Base-by-base conservation (phyloP, 1,140 invertebrate species). In the Thaumetopoea pityocampa region DNA sequence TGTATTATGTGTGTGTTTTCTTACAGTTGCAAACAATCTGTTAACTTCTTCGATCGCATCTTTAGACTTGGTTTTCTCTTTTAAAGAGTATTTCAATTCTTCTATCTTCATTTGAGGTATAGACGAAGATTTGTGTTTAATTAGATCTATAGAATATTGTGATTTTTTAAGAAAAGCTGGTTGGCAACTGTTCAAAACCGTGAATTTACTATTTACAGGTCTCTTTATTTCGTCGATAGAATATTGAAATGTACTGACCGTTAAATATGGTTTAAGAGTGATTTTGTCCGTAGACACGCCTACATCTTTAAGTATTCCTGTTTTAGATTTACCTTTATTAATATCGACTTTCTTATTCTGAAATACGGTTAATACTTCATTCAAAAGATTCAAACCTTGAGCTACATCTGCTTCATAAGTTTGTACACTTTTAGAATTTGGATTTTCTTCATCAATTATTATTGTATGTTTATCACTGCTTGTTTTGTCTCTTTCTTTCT, bases 51-150 rank as follows among this genome's bases (percentile, higher is more conserved):
- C 65, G 1, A 77, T 71, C 1, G 70, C 59, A 18, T 83, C 76
- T 70, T 74, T 80, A 0, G 73, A 67, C 56, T 54, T 67, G 0
- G 59, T 56, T 45, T 72, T 80, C 11, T 72, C 67, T 58, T 72
- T 83, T 1, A 74, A 36, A 3, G 60, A 61, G 14, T 78, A 41
- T 34, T 76, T 83, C 2, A 74, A 19, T 36, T 83, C 78, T 12
- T 82, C 78, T 14, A 78, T 43, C 22, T 80, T 80, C 73, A 83
- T 80, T 63, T 74, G 76, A 0, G 78, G 78, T 43, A 83, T 72
- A 0, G 78, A 83, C 1, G 67, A 80, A 1, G 78, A 83, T 48
- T 83, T 83, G 5, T 66, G 57, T 45, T 78, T 76, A 0, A 47
- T 45, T 12, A 77, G 36, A 35, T 68, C 52, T 2, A 67, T 29